A percentile compares a stretch with the other conserved stretches of the same genome.
Evolutionary conservation across 2,888 invertebrate genomes (phyloP).

Genomic region (Pemphredon lugubris): DNA sequence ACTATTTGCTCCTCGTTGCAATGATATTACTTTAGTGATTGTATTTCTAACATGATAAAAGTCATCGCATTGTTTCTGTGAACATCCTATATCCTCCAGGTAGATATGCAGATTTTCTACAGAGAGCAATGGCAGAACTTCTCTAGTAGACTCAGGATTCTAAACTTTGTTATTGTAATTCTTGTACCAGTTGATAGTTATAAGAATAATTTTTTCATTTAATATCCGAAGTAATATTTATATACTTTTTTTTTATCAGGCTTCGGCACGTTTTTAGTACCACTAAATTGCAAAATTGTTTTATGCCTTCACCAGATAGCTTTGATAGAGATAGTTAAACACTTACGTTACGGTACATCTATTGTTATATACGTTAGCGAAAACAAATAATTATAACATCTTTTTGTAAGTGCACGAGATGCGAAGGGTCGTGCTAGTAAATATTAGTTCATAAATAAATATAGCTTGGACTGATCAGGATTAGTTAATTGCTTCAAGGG

Average conservation of each 20-base stretch:
- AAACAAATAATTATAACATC: slow-evolving; percentile 49
- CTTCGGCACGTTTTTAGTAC: slow-evolving; percentile 44
- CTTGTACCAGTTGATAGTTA: slow-evolving; percentile 66
- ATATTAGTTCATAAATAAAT: slow-evolving; percentile 5
- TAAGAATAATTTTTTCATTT: slow-evolving; percentile 72
- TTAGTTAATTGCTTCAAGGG: neutral
- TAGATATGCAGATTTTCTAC: slow-evolving; percentile 58
- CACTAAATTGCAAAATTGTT: slow-evolving; percentile 47
- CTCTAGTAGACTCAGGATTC: slow-evolving; percentile 44
- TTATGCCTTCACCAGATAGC: slow-evolving; percentile 49
- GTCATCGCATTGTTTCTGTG: slow-evolving; percentile 22
- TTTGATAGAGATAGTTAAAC: slow-evolving; percentile 58
- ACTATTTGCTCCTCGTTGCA: slow-evolving; percentile 18
- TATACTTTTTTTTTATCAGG: slow-evolving; percentile 51
- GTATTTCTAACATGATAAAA: slow-evolving; percentile 50
- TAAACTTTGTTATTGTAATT: slow-evolving; percentile 55
- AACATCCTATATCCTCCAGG: slow-evolving; percentile 41
- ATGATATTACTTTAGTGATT: slow-evolving; percentile 47
- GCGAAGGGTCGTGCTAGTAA: slow-evolving; percentile 44
- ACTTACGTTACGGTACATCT: slow-evolving; percentile 53
- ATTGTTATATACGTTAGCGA: slow-evolving; percentile 51
- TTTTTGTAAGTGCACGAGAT: slow-evolving; percentile 39
- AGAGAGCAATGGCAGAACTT: slow-evolving; percentile 60
- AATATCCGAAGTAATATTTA: slow-evolving; percentile 52
- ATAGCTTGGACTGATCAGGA: too few species aligned